phyloP scores from a whole-genome alignment of 2,888 invertebrate genomes.

The Pseudococcus jackbeardsleyi region DNA sequence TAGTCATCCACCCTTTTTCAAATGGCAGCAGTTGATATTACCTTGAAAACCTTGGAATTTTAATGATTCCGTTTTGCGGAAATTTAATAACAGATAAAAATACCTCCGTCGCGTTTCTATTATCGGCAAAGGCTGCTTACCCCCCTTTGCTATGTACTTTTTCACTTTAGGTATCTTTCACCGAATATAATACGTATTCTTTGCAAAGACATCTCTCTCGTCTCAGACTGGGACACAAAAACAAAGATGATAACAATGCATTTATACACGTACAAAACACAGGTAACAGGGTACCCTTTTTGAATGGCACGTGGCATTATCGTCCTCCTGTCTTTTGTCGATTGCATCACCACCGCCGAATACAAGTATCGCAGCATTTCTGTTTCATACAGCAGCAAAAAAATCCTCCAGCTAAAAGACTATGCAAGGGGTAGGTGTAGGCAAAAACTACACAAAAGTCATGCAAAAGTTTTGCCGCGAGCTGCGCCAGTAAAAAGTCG shows the following conservation, averaged over 20 bases:
- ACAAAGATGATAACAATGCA: background rate
- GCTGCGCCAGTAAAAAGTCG: background rate
- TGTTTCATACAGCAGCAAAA: background rate
- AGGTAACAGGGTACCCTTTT: background rate
- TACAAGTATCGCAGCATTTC: background rate
- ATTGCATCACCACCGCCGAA: background rate
- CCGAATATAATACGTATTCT: too few relatives aligned
- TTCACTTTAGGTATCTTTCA: too few relatives aligned
- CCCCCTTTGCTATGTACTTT: background rate
- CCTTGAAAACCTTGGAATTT: slow-evolving; percentile 10
- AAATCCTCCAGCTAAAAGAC: background rate
- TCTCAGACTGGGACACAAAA: background rate
- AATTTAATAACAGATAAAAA: slow-evolving; percentile 15
- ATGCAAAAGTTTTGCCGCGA: background rate
- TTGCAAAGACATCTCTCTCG: too few relatives aligned
- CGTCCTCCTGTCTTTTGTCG: background rate
- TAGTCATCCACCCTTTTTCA: background rate
- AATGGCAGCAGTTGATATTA: background rate
- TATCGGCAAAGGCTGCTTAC: background rate
- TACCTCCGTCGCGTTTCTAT: background rate
- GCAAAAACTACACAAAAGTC: background rate
- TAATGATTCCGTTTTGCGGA: slow-evolving; percentile 18
- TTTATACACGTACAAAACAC: background rate
- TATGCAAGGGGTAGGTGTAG: background rate
- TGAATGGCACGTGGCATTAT: slow-evolving; percentile 18